Evolutionary conservation across 2,113 vertebrate genomes (phyloP), one percentile per base, ranked within the genome.

Genomic region (Pundamilia nyererei): DNA sequence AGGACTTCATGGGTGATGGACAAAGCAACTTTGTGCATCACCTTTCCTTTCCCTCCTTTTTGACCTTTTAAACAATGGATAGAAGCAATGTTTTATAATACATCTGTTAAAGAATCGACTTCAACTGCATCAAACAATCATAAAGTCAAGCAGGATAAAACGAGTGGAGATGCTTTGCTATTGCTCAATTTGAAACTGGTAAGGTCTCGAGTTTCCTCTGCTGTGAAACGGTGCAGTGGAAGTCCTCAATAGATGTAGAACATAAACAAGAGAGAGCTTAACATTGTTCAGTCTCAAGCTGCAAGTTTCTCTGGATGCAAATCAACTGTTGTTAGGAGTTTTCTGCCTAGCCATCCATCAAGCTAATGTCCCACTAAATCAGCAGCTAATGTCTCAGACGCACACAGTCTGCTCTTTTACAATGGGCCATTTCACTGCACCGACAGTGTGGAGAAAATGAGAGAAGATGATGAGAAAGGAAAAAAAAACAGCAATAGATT

Each of bases 331-430:
- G 93, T 94, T 93, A 83, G 80, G 89, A 91, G 87, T 93, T 91
- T 93, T 93, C 72, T 91, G 84, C 89, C 65, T 49, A 29, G 83
- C 88, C 89, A 95, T 96, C 94, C 85, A 95, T 96, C 94, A 95
- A 93, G 84, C 93, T 96, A 96, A 96, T 96, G 94, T 93, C 91
- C 90, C 94, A 95, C 95, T 96, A 95, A 95, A 96, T 95, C 94
- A 96, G 94, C 90, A 91, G 93, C 92, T 95, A 95, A 95, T 94
- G 94, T 93, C 81, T 91, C 91, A 94, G 92, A 93, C 89, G 60
- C 89, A 93, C 90, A 91, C 93, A 94, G 88, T 80, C 92, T 94
- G 92, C 94, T 93, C 89, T 84, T 87, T 85, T 80, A 89, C 75
- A 93, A 91, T 91, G 93, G 91, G 88, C 92, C 95, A 94, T 96